A percentile compares a stretch with the other conserved stretches of the same genome.
Evolutionary conservation across 1,140 invertebrate genomes (phyloP).

Genomic region (Bombus confusus): DNA sequence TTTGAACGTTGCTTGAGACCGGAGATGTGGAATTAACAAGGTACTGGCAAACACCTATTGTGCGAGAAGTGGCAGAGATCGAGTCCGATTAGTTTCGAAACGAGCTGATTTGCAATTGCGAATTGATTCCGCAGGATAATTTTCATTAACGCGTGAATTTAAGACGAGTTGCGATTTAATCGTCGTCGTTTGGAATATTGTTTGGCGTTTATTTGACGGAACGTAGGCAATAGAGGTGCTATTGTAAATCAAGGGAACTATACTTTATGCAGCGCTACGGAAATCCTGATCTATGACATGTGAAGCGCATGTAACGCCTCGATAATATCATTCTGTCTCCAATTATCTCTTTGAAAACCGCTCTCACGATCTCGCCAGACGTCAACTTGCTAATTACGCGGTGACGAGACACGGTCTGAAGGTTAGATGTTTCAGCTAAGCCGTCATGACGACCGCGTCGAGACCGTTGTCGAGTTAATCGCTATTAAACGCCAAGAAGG

Average conservation of each 20-base stretch:
- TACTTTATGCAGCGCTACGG: not conserved
- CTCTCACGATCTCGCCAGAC: not conserved
- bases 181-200: not conserved
- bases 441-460: constrained; percentile 22
- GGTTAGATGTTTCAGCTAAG: not conserved
- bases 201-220: not conserved
- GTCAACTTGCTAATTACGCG: constrained; percentile 5
- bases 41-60: not conserved
- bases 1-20: not conserved
- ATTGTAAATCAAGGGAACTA: not conserved
- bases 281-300: not conserved
- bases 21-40: not conserved
- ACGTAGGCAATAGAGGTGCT: not conserved
- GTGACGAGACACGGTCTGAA: not conserved
- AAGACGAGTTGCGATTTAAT: not conserved
- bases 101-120: not conserved
- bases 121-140: not conserved
- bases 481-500: constrained; percentile 39
- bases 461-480: constrained; percentile 51
- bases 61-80: not conserved
- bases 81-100: not conserved
- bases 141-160: not conserved
- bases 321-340: not conserved
- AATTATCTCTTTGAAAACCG: constrained; percentile 3
- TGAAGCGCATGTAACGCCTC: not conserved